Evolutionary conservation across 2,797 vertebrate genomes (phyloP).

Genomic region (Pangasius djambal): DNA sequence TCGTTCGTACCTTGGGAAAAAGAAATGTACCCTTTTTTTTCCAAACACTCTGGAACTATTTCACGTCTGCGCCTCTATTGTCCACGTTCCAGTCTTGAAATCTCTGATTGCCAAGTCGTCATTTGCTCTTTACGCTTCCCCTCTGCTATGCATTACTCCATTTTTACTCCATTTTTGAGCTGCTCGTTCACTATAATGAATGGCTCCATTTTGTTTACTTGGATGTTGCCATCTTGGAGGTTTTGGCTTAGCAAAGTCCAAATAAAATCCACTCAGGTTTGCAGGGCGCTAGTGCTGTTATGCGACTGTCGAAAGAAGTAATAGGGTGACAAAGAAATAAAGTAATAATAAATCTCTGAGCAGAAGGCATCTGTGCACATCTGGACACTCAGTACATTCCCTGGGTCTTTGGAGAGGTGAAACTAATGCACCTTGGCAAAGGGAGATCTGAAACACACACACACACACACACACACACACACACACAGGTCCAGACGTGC

Average conservation of each 20-base stretch:
- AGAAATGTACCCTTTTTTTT: background rate
- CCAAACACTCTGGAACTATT: background rate
- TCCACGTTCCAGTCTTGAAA: background rate
- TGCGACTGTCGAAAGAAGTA: conserved; percentile 44
- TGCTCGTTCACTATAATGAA: background rate
- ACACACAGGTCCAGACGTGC: conserved; percentile 56
- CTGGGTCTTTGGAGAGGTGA: conserved; percentile 67
- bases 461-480: background rate
- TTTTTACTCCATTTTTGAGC: background rate
- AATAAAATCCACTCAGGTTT: conserved; percentile 45
- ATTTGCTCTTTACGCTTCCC: background rate
- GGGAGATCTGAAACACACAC: conserved; percentile 40
- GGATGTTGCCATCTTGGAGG: conserved; percentile 24
- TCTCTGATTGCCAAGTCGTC: background rate
- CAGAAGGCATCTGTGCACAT: conserved; percentile 57
- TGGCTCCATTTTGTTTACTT: conserved; percentile 28
- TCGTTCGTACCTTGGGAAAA: background rate
- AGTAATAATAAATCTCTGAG: conserved; percentile 53
- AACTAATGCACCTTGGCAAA: conserved; percentile 72
- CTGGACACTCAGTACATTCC: conserved; percentile 59
- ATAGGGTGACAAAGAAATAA: conserved; percentile 52
- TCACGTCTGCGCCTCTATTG: background rate
- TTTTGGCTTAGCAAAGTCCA: conserved; percentile 21
- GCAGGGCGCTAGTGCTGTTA: conserved; percentile 21
- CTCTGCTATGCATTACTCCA: background rate